A percentile compares a stretch with the other conserved stretches of the same genome.
Conservation (phyloP, 2,797 vertebrate species). For the Melanotaenia parkinsoni region DNA sequence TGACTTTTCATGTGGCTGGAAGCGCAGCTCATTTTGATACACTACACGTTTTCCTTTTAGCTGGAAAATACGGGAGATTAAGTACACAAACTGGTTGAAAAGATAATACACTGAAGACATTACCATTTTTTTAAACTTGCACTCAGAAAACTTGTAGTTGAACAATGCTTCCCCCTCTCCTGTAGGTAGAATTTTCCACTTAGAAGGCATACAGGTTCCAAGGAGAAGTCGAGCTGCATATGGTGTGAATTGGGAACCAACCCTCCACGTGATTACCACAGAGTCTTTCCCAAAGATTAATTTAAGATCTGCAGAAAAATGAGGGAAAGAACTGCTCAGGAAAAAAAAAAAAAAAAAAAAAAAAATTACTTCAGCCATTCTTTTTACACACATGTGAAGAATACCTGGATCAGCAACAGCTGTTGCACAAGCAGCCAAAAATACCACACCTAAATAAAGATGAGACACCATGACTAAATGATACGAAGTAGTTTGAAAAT, state of each 20-base stretch:
- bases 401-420: constrained; percentile 51
- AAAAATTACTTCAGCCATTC: rapidly evolving
- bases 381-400: rapidly evolving
- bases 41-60: constrained; percentile 61
- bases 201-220: constrained; percentile 72
- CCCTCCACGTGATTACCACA: constrained; percentile 68
- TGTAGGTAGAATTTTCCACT: constrained; percentile 25
- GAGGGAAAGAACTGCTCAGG: rapidly evolving
- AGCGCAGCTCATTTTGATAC: constrained; percentile 69
- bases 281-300: constrained; percentile 62
- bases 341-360: neutral
- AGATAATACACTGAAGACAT: neutral
- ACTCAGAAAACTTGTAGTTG: constrained; percentile 57
- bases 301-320: constrained; percentile 65
- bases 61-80: constrained; percentile 43
- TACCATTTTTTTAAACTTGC: constrained; percentile 76
- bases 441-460: constrained; percentile 25
- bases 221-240: constrained; percentile 75
- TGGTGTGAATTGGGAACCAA: constrained; percentile 42
- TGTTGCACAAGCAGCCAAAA: constrained; percentile 40
- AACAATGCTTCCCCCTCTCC: constrained; percentile 65
- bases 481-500: rapidly evolving
- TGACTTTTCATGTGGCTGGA: constrained; percentile 57
- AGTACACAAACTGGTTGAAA: too few relatives aligned
- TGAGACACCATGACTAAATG: constrained; percentile 49